Conservation (phyloP, 2,113 vertebrate species). For the Misgurnus anguillicaudatus region DNA sequence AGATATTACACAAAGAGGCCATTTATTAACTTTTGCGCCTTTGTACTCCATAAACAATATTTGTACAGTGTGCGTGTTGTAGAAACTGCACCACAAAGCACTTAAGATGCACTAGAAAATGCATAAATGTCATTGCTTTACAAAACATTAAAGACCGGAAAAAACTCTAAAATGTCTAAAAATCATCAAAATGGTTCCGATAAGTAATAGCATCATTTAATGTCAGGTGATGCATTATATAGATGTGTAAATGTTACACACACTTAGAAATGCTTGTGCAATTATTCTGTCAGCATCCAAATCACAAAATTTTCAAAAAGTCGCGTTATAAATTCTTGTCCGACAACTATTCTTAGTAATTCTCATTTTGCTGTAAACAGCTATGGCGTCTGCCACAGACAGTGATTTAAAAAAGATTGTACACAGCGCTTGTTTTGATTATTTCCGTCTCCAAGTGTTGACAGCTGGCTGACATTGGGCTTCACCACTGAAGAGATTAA, state of each 20-base stretch:
- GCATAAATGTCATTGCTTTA: too few relatives aligned
- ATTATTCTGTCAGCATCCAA: constrained; percentile 12
- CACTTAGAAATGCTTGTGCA: neutral
- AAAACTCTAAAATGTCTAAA: too few relatives aligned
- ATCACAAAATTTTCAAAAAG: too few relatives aligned
- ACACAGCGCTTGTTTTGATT: constrained; percentile 6
- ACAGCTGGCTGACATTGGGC: constrained; percentile 17
- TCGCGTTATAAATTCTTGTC: neutral
- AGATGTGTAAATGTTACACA: too few relatives aligned
- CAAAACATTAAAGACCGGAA: too few relatives aligned
- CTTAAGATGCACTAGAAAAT: too few relatives aligned
- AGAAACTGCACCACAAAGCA: too few relatives aligned
- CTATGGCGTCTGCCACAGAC: neutral
- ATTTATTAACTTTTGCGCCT: neutral
- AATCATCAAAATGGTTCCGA: too few relatives aligned
- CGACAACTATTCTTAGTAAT: neutral
- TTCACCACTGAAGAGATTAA: constrained; percentile 9
- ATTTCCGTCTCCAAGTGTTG: constrained; percentile 27
- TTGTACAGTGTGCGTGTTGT: too few relatives aligned
- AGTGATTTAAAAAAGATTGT: constrained; percentile 26
- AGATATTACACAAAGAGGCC: neutral
- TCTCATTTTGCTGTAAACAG: constrained; percentile 19
- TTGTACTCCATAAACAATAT: too few relatives aligned
- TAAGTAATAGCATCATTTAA: too few relatives aligned
- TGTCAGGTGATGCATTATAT: too few relatives aligned